Evolutionary conservation across 2,797 vertebrate species (phyloP), one percentile per base, ranked within the genome.

Genomic region (Ammospiza maritima): DNA sequence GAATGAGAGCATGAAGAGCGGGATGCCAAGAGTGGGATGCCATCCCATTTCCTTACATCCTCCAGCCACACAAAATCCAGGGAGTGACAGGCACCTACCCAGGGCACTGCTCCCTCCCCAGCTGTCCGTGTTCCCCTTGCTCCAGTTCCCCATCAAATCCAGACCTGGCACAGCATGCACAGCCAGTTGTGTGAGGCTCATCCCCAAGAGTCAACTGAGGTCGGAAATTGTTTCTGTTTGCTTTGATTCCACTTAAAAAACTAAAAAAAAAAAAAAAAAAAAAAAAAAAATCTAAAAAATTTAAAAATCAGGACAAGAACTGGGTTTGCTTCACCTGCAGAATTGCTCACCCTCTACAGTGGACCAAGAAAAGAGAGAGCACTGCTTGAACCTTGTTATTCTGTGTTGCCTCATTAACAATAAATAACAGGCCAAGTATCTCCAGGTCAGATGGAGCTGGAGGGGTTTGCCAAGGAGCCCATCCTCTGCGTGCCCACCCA

Each of bases 121-220:
- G 40, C 53, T 40, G 19, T 27, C 51, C 70, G 27, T 9, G 2
- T 11, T 79, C 42, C 48, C 50, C 69, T 75, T 0, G 0, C 11
- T 72, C 13, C 0, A 0, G 3, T 22, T 64, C 29, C 48, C 19
- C 27, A 23, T 32, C 50, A 40, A 44, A 88, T 9, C 54, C 65
- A 72, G 30, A 27, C n/a, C 47, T 23, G 16, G 60, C 61, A 61
- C 47, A 82, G 62, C 7, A 0, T 0, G 0, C 71, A 80, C 32
- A 54, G 32, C 42, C 65, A 19, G 25, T 22, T 61, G 29, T 16
- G 50, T 5, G 6, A 72, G 32, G 19, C 22, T 85, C 27, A 34
- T 27, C 38, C 38, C 16, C 44, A 71, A 30, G 11, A 61, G 18
- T 10, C 72, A 64, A 1, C 8, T 1, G 5, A 78, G 69, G 51